Percentiles rank a stretch among this genome's conserved stretches.
phyloP scores from a whole-genome alignment of 2,888 invertebrate genomes.

The Zygothrica quintamaculata region DNA sequence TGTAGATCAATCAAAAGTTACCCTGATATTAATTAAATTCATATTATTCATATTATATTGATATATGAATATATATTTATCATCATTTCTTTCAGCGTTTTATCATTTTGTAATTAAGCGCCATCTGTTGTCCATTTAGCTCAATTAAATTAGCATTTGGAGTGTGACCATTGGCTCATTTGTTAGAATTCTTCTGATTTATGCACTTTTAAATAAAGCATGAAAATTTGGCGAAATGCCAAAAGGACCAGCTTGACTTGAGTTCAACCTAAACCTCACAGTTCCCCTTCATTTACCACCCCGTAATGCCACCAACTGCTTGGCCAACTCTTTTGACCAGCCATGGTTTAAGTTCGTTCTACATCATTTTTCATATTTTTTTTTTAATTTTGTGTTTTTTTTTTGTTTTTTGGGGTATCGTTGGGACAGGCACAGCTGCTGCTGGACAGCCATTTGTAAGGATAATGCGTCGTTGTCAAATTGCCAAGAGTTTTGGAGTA shows the following conservation, averaged over 20 bases:
- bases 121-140: conserved; percentile 46
- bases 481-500: conserved; percentile 58
- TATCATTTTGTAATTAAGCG: conserved; percentile 39
- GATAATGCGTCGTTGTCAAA: conserved; percentile 76
- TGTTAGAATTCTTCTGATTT: conserved; percentile 57
- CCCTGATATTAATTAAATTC: not conserved
- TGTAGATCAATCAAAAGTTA: no score
- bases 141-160: conserved; percentile 53
- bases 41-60: no score
- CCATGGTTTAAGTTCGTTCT: conserved; percentile 21
- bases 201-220: conserved; percentile 68
- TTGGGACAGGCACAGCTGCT: conserved; percentile 51
- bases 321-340: not conserved
- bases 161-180: conserved; percentile 19
- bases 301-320: no score
- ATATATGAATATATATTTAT: no score
- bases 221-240: conserved; percentile 56
- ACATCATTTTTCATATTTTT: conserved; percentile 68
- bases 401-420: conserved; percentile 12
- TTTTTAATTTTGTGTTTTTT: conserved; percentile 1
- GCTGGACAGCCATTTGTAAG: conserved; percentile 62
- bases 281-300: not conserved
- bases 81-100: conserved; percentile 22
- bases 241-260: conserved; percentile 41
- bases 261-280: not conserved